These are phyloP conservation scores for Tichodroma muraria DNA, from an alignment of 2,113 vertebrate genomes.

Conservation along the genomic window DNA sequence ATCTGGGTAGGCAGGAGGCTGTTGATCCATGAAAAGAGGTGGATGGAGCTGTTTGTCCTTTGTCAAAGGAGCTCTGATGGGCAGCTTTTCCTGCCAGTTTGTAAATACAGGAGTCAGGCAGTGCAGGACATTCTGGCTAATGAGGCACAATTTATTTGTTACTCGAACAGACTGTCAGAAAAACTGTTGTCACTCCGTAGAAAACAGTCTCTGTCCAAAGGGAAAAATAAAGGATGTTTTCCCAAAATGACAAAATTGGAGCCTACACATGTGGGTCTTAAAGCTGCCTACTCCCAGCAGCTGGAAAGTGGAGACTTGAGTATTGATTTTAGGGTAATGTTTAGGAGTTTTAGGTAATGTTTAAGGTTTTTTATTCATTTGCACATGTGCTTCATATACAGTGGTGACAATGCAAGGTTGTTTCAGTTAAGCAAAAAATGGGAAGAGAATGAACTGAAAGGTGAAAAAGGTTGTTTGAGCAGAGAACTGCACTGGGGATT, in stretches of 20 bases:
- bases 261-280: not conserved
- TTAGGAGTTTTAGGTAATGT: not conserved
- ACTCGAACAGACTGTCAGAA: not conserved
- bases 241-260: not conserved
- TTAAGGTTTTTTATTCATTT: not conserved
- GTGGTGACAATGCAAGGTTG: not conserved
- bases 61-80: not conserved
- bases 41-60: not conserved
- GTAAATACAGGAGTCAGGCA: not conserved
- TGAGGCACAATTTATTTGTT: not conserved
- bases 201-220: not conserved
- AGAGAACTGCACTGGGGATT: not conserved
- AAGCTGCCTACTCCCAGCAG: not conserved
- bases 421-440: not conserved
- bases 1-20: not conserved
- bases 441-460: not conserved
- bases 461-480: not conserved
- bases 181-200: not conserved
- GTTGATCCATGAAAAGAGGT: not conserved
- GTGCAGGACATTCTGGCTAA: not conserved
- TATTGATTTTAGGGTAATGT: not conserved
- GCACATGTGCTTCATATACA: not conserved
- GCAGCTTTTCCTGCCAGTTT: not conserved
- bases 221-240: not conserved
- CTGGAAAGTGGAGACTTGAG: not conserved